A percentile compares a stretch with the other conserved stretches of the same genome.
These are phyloP conservation scores for Ascaphus truei DNA, from an alignment of 2,113 vertebrate species.

Conservation along the genomic window DNA sequence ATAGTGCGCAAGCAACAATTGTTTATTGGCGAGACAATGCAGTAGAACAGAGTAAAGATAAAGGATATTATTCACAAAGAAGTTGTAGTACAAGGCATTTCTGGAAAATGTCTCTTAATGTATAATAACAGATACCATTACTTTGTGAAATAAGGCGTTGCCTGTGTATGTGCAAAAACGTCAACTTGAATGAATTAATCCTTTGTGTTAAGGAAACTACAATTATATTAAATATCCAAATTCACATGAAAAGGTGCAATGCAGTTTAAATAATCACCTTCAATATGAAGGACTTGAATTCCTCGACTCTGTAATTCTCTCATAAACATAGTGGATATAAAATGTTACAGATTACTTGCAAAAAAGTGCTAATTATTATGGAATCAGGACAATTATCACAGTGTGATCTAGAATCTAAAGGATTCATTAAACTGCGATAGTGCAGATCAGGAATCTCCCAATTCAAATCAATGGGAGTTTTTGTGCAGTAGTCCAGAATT, in stretches of 20 bases:
- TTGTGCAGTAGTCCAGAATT: too few relatives aligned
- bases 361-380: slow-evolving; percentile 11
- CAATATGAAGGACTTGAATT: slow-evolving; percentile 62
- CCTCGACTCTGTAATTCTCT: slow-evolving; percentile 20
- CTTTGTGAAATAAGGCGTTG: too few relatives aligned
- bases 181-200: slow-evolving; percentile 22
- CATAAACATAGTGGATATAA: slow-evolving; percentile 18
- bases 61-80: not conserved
- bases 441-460: too few relatives aligned
- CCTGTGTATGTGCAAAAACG: slow-evolving; percentile 46
- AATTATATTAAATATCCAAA: slow-evolving; percentile 43
- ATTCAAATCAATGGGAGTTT: too few relatives aligned
- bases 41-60: slow-evolving; percentile 41
- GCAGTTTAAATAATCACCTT: slow-evolving; percentile 45
- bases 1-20: slow-evolving; percentile 17
- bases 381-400: not conserved
- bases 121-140: too few relatives aligned
- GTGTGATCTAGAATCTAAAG: not conserved
- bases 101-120: not conserved
- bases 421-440: too few relatives aligned
- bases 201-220: slow-evolving; percentile 39
- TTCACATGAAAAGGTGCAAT: slow-evolving; percentile 36
- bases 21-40: slow-evolving; percentile 39
- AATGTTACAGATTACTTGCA: slow-evolving; percentile 13
- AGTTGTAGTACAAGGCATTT: too few relatives aligned